Percentiles rank a stretch among this genome's conserved stretches.
Evolutionary conservation across 2,113 vertebrate species (phyloP).

Genomic region (Neolamprologus cancellatus): DNA sequence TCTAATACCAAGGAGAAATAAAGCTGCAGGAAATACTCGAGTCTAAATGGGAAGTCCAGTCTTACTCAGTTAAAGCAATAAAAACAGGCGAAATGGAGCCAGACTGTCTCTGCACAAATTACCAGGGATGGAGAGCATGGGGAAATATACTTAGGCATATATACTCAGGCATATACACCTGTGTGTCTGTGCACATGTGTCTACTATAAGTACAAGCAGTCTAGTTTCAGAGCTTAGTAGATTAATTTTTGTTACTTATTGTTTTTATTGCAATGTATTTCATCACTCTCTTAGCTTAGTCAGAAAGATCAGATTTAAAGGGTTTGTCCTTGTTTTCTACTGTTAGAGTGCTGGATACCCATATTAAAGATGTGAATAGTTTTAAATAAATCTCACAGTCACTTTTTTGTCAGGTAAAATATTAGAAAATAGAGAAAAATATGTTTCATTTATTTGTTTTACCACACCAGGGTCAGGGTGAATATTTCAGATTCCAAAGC

Average conservation of each 20-base stretch:
- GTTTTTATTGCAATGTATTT: not conserved
- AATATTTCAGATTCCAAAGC: not conserved
- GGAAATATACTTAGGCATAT: slow-evolving; percentile 47
- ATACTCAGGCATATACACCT: not conserved
- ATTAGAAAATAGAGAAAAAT: not conserved
- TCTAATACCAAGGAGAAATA: slow-evolving; percentile 33
- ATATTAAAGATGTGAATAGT: not conserved
- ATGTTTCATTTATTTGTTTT: not conserved
- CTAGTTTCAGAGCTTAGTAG: not conserved
- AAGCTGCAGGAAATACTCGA: not conserved
- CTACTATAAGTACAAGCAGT: not conserved
- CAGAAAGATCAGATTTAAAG: not conserved
- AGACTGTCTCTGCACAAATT: slow-evolving; percentile 44
- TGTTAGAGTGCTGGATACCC: not conserved
- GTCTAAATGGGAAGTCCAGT: slow-evolving; percentile 14
- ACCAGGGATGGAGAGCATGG: slow-evolving; percentile 28
- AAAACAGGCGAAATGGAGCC: slow-evolving; percentile 18
- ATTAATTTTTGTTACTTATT: not conserved
- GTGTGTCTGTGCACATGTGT: not conserved
- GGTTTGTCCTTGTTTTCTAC: not conserved
- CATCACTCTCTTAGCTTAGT: not conserved
- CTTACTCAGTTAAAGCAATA: slow-evolving; percentile 51
- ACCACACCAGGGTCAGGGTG: not conserved
- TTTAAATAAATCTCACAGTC: not conserved
- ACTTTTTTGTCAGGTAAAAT: not conserved